A percentile compares a stretch with the other conserved stretches of the same genome.
phyloP scores from a whole-genome alignment of 2,113 vertebrate genomes.

The Coracopsis vasa region DNA sequence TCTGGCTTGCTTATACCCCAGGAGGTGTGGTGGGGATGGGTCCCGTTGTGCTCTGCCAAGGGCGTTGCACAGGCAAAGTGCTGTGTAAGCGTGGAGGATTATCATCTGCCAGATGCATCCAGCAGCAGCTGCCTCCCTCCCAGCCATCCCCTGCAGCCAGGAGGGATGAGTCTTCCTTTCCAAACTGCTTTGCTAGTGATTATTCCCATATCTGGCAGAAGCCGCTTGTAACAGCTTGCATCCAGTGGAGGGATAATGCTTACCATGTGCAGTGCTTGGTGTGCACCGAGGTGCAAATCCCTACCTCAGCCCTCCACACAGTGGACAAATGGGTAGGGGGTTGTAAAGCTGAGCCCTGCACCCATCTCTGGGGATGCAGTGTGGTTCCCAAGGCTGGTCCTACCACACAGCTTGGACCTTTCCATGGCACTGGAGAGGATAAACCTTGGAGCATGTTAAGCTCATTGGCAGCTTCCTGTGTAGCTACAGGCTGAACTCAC shows the following conservation, averaged over 20 bases:
- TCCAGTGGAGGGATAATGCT: neutral
- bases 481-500: neutral
- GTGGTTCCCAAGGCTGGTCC: neutral
- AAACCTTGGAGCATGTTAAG: neutral
- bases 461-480: neutral
- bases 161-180: neutral
- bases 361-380: neutral
- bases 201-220: neutral
- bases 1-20: neutral
- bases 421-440: neutral
- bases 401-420: neutral
- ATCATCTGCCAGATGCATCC: neutral
- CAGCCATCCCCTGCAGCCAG: neutral
- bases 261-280: neutral
- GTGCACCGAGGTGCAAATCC: neutral
- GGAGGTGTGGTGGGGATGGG: neutral
- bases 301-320: neutral
- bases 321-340: neutral
- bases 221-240: neutral
- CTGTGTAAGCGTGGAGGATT: neutral
- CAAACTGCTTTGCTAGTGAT: neutral
- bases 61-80: fast-evolving
- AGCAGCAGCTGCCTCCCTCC: neutral
- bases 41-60: neutral
- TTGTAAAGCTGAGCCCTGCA: neutral